Percentiles rank a stretch among this genome's conserved stretches.
These are phyloP conservation scores for Karalla daura DNA, from an alignment of 2,797 vertebrate species.

Conservation along the genomic window DNA sequence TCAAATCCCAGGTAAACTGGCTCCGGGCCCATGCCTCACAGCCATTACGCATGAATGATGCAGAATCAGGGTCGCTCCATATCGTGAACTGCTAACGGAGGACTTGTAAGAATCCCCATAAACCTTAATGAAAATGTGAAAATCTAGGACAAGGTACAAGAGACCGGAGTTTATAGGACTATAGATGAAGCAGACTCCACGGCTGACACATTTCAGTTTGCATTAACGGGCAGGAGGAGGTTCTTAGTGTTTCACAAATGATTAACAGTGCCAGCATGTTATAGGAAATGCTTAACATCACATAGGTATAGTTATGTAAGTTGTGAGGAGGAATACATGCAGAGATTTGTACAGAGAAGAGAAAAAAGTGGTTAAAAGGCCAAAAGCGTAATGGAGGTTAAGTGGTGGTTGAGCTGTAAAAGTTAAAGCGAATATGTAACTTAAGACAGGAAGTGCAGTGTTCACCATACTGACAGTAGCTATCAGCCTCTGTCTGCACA, in stretches of 20 bases:
- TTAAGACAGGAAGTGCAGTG: not conserved
- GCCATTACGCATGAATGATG: not conserved
- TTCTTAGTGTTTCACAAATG: too few relatives aligned
- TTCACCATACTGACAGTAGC: not conserved
- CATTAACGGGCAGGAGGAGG: too few relatives aligned
- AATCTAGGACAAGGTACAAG: too few relatives aligned
- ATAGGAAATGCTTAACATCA: not conserved
- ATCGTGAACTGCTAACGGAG: not conserved
- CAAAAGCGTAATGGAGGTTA: constrained; percentile 18
- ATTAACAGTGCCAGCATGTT: not conserved
- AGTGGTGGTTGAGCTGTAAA: constrained; percentile 4
- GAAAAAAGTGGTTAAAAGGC: constrained; percentile 1
- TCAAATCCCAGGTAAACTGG: not conserved
- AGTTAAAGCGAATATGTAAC: constrained; percentile 13
- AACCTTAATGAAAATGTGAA: too few relatives aligned
- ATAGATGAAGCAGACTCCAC: too few relatives aligned
- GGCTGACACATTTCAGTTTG: too few relatives aligned
- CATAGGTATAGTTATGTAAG: not conserved
- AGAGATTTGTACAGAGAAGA: not conserved
- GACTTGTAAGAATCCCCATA: too few relatives aligned
- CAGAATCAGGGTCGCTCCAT: not conserved
- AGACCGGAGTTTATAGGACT: too few relatives aligned
- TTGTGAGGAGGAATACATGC: not conserved
- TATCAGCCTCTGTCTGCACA: constrained; percentile 12
- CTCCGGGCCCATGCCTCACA: not conserved